Conservation (phyloP, 1,140 invertebrate species). For the Zaprionus davidi region DNA sequence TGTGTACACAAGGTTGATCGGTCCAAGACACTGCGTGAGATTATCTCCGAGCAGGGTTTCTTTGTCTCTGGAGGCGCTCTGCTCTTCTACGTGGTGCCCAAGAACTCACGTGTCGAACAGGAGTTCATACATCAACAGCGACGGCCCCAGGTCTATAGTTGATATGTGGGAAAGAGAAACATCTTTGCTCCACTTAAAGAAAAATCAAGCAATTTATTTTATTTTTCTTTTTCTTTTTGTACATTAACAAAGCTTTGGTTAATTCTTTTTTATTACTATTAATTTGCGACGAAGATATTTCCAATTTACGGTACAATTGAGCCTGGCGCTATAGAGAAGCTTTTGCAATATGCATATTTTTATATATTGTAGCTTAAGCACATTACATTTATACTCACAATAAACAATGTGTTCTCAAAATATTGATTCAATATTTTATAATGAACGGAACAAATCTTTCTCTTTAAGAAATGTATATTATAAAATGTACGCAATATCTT, state of each 20-base stretch:
- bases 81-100: slow-evolving; percentile 78
- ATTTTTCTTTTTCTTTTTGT: slow-evolving; percentile 10
- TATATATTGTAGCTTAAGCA: slow-evolving; percentile 9
- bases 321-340: slow-evolving; percentile 65
- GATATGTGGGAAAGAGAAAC: slow-evolving; percentile 1
- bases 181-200: neutral
- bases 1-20: slow-evolving; percentile 88
- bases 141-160: slow-evolving; percentile 69
- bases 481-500: neutral
- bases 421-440: neutral
- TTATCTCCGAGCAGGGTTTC: slow-evolving; percentile 86
- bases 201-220: slow-evolving; percentile 2
- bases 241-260: slow-evolving; percentile 44
- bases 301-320: slow-evolving; percentile 73
- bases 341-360: slow-evolving; percentile 39
- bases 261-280: slow-evolving; percentile 41
- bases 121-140: slow-evolving; percentile 70
- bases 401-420: neutral
- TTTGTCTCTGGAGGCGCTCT: slow-evolving; percentile 72
- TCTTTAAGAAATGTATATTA: neutral
- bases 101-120: slow-evolving; percentile 59
- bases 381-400: neutral
- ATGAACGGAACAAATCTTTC: neutral
- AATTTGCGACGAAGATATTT: slow-evolving; percentile 41
- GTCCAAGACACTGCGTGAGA: slow-evolving; percentile 87